These are phyloP conservation scores for Ambastaia sidthimunki DNA, from an alignment of 2,797 vertebrate species.

Conservation along the genomic window DNA sequence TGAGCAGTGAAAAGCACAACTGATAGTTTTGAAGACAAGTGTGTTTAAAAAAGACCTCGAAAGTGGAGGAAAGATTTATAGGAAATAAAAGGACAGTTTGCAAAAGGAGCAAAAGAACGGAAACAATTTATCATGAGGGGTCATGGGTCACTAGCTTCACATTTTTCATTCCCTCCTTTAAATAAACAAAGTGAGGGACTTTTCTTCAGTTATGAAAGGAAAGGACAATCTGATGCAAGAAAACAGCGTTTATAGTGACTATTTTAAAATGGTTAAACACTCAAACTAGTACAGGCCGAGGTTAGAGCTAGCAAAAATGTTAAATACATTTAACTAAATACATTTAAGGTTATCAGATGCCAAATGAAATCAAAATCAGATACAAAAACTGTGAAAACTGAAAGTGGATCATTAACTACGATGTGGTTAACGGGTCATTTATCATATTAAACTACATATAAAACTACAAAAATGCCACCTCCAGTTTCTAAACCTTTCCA, in stretches of 20 bases:
- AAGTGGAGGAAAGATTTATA: background rate
- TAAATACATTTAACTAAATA: too few relatives aligned
- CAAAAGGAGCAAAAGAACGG: conserved; percentile 48
- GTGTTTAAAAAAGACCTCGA: background rate
- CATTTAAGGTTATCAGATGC: background rate
- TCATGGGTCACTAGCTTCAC: conserved; percentile 45
- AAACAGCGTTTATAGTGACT: background rate
- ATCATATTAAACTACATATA: background rate
- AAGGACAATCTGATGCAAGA: conserved; percentile 31
- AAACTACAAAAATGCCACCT: background rate
- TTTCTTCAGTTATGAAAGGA: conserved; percentile 42
- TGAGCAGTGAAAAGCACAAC: background rate
- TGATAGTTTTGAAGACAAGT: conserved; percentile 8
- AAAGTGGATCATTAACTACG: too few relatives aligned
- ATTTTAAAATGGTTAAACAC: background rate
- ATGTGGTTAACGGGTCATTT: too few relatives aligned
- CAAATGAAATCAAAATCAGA: background rate
- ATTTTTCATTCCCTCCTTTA: conserved; percentile 32
- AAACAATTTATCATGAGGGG: conserved; percentile 61
- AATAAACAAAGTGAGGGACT: conserved; percentile 37
- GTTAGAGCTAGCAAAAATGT: background rate
- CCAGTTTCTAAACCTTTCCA: background rate
- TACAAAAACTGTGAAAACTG: background rate
- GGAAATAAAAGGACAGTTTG: conserved; percentile 45
- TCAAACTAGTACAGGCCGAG: background rate